phyloP scores from a whole-genome alignment of 2,113 vertebrate species.

The Ondatra zibethicus region DNA sequence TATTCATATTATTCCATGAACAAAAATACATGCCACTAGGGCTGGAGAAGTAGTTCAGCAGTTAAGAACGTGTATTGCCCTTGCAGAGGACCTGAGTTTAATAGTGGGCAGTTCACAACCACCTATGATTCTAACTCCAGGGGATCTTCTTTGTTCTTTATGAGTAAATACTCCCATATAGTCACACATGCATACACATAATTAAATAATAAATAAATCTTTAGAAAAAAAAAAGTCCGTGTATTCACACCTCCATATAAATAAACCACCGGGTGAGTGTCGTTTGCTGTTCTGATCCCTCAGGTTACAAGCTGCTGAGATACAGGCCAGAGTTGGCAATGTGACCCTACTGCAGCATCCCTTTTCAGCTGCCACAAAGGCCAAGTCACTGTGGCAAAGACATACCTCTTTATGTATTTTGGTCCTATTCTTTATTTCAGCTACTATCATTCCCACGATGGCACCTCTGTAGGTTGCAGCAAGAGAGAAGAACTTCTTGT shows the following conservation, averaged over 20 bases:
- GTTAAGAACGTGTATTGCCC: background rate
- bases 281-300: accelerated
- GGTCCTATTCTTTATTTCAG: slow-evolving; percentile 98
- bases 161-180: background rate
- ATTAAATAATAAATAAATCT: background rate
- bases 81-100: background rate
- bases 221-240: background rate
- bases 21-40: background rate
- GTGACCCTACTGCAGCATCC: accelerated
- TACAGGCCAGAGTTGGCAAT: background rate
- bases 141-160: background rate
- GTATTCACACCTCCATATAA: background rate
- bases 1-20: background rate
- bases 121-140: background rate
- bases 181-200: background rate
- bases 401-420: slow-evolving; percentile 99
- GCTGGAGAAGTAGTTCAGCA: background rate
- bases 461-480: slow-evolving; percentile 96
- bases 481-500: slow-evolving; percentile 99
- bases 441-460: slow-evolving; percentile 99
- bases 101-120: background rate
- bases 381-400: background rate
- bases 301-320: background rate
- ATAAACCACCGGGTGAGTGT: background rate
- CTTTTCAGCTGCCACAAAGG: accelerated